Evolutionary conservation across 2,888 invertebrate genomes (phyloP).

Genomic region (Drosophila pseudotalamancana): DNA sequence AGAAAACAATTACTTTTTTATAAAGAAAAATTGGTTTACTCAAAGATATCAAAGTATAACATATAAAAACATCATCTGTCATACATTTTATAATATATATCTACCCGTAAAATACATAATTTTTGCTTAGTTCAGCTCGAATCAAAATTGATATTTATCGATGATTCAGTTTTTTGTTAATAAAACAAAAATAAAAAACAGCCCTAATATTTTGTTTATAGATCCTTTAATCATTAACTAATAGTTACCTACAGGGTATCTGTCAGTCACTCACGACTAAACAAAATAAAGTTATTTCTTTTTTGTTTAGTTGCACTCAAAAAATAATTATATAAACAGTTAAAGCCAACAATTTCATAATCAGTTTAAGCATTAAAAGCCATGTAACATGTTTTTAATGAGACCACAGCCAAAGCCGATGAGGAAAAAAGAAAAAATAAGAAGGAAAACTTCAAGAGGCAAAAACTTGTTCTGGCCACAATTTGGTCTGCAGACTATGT

Average conservation of each 20-base stretch:
- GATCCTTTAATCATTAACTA: too few relatives aligned
- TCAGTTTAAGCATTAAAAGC: constrained; percentile 61
- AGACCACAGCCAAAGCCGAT: constrained; percentile 48
- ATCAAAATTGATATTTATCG: too few relatives aligned
- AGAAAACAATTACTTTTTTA: neutral
- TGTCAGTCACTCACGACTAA: neutral
- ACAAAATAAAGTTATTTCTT: neutral
- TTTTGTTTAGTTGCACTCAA: constrained; percentile 26
- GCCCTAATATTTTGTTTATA: too few relatives aligned
- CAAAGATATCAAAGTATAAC: too few relatives aligned
- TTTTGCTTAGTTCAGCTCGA: too few relatives aligned
- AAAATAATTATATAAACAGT: constrained; percentile 70
- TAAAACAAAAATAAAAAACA: too few relatives aligned
- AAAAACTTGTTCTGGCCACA: constrained; percentile 62
- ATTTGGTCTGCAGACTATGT: neutral
- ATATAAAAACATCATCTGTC: too few relatives aligned
- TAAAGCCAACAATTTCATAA: constrained; percentile 68
- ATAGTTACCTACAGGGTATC: neutral
- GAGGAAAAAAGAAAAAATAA: constrained; percentile 11
- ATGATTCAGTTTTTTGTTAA: too few relatives aligned
- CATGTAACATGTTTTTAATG: constrained; percentile 79
- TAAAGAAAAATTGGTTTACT: neutral
- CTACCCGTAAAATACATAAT: too few relatives aligned
- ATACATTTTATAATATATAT: too few relatives aligned
- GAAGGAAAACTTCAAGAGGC: constrained; percentile 29